Base-by-base conservation (phyloP, 2,797 vertebrate genomes). In the Leptodactylus fallax region DNA sequence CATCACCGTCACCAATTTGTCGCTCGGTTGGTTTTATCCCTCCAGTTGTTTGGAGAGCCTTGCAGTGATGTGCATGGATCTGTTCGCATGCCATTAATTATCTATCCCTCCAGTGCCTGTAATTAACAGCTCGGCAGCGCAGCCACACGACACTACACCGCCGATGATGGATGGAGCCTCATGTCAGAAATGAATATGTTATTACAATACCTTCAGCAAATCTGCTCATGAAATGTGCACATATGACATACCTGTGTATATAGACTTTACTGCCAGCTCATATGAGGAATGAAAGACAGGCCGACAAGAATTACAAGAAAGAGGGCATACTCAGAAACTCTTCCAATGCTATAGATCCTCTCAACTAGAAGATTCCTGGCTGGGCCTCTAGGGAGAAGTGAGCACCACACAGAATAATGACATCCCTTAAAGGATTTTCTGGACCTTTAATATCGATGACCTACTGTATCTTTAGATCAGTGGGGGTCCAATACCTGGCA, bases 21-120 rank as follows among this genome's bases (percentile, higher is more conserved):
- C 51, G 77, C 63, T 85, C n/a, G 45, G 71, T 16, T 84, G 55
- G 56, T 76, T 79, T 79, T 63, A 53, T 69, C 19, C 76, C 74
- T 53, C n/a, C 74, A 63, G 45, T 49, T 79, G 74, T 85, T 78
- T 85, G 13, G n/a, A 85, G 51, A 65, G 13, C 3, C 23, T 25
- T 55, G 23, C 61, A 21, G 61, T 79, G 77, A 79, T 86, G 56
- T 45, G 53, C 25, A 69, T 56, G 61, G 53, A 53, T 55, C 51
- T 65, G 85, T 79, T 79, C 65, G 16, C 60, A 56, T 86, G 77
- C 79, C 77, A 86, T 86, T 86, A 86, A 79, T 86, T 86, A 86
- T 79, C 61, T 55, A 5, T 53, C 7, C 51, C 13, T 13, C 56
- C 19, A 76, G 25, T 25, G 45, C 72, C 49, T 61, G 65, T 85